Base-by-base conservation (phyloP, 2,797 vertebrate species). In the Eulemur coronatus region DNA sequence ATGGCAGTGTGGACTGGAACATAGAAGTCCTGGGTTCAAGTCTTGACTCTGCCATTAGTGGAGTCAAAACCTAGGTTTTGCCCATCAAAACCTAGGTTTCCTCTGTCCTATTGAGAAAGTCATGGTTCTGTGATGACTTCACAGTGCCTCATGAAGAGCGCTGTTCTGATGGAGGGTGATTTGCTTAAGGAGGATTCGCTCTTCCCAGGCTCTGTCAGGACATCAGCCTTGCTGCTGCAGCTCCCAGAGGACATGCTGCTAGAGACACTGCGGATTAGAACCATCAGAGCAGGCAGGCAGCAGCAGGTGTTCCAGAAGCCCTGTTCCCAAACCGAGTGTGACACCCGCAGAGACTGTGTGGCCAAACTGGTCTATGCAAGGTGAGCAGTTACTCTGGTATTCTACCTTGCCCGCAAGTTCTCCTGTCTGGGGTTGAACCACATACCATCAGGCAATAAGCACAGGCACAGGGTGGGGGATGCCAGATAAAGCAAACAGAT, bases 331-430 rank as follows among this genome's bases (percentile, higher is more conserved):
- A 96, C 98, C 0, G 99, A 99, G 97, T 99, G 99, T 57, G 98
- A 98, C 91, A 98, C 99, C 24, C 99, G 99, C 95, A 99, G 99
- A 96, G 99, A 99, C 99, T 99, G 99, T 97, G 98, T 99, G 28
- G 99, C 99, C 97, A 99, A 99, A 98, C 98, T 99, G 91, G 98
- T 99, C 97, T 99, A 99, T 0, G 99, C 99, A 22, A 98, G 98
- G 99, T 99, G 88, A 97, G 96, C 41, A 28, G 57, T 69, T 67
- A 41, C 61, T 69, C 94, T 41, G 52, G 63, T 63, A 48, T 33
- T 48, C 55, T 57, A 6, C 52, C 65, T n/a, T 73, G 38, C 75
- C 28, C 7, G n/a, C 33, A 35, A 2, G 11, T 89, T 69, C 14
- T 22, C 22, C 7, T 48, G 3, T 67, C 80, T 69, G 2, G 38